These are phyloP conservation scores for Heliocidaris tuberculata DNA, from an alignment of 35 echinoderm and acorn worm species.

Conservation along the genomic window DNA sequence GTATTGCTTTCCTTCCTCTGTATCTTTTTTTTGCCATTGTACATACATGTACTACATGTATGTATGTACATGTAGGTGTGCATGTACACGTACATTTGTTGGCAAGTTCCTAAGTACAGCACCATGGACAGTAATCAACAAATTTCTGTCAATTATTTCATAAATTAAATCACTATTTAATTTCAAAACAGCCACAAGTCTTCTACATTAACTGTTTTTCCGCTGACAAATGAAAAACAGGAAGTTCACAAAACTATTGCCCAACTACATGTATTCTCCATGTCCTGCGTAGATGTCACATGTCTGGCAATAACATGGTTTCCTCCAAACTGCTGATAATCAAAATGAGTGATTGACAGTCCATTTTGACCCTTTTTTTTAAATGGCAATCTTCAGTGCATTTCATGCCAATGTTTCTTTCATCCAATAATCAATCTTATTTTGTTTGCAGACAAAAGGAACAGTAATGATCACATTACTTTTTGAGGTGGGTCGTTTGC, in stretches of 20 bases:
- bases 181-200: background rate
- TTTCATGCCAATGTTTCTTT: no score
- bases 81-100: no score
- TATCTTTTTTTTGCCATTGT: no score
- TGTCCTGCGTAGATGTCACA: background rate
- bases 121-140: no score
- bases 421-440: background rate
- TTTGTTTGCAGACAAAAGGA: background rate
- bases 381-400: no score
- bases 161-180: no score
- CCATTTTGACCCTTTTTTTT: background rate
- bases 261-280: background rate
- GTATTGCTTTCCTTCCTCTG: no score
- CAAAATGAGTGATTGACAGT: background rate
- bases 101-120: no score
- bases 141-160: no score
- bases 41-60: no score
- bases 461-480: background rate
- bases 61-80: no score
- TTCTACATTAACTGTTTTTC: background rate
- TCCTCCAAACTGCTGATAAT: background rate
- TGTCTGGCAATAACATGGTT: conserved; percentile 3
- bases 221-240: background rate
- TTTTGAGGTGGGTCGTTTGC: background rate
- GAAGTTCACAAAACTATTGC: background rate